Conservation (phyloP, 2,797 vertebrate species). For the Halcyon chelicuti region DNA sequence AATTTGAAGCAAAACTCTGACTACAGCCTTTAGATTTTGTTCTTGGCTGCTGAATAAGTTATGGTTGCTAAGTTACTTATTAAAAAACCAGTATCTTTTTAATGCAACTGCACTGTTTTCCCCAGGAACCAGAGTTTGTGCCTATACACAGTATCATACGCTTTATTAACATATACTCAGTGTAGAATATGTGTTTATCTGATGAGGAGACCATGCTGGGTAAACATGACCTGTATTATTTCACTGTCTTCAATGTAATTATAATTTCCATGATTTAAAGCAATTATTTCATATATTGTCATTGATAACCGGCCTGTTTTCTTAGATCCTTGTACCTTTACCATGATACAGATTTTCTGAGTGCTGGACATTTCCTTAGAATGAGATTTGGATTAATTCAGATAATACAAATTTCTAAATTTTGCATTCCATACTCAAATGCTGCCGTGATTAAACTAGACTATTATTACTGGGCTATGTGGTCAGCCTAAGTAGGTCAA, state of each 20-base stretch:
- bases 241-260: neutral
- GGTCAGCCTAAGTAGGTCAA: neutral
- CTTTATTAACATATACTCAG: neutral
- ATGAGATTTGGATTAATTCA: neutral
- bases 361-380: neutral
- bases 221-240: neutral
- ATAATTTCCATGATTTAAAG: neutral
- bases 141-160: neutral
- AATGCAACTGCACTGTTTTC: neutral
- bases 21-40: neutral
- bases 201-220: neutral
- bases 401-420: neutral
- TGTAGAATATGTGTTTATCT: neutral
- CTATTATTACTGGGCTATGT: neutral
- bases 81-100: neutral
- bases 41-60: neutral
- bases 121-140: neutral
- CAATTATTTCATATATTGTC: neutral
- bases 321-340: neutral
- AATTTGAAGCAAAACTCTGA: neutral
- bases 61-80: neutral
- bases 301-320: neutral
- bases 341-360: neutral
- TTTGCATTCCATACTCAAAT: neutral
- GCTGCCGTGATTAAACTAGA: neutral